A percentile compares a stretch with the other conserved stretches of the same genome.
Conservation (phyloP, 2,113 vertebrate genomes). For the Smithornis capensis region DNA sequence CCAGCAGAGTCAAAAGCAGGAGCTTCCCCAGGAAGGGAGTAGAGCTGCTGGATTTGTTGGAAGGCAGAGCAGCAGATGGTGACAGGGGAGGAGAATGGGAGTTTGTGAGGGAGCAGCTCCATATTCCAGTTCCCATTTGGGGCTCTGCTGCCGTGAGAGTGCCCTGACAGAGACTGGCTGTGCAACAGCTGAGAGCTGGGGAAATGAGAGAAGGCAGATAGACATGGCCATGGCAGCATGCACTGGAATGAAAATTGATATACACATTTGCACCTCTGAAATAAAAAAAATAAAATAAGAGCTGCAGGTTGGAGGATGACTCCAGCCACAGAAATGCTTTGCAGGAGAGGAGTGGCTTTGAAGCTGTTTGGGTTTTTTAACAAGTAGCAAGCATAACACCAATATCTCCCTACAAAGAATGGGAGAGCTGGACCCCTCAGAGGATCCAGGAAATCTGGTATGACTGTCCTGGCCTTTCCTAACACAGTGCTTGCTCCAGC, state of each 20-base stretch:
- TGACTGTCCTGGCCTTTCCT: not conserved
- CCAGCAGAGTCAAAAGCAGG: not conserved
- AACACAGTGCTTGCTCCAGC: not conserved
- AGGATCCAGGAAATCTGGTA: not conserved
- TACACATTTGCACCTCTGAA: not conserved
- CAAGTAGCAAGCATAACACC: not conserved
- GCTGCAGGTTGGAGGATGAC: not conserved
- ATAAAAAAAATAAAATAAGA: too few relatives aligned
- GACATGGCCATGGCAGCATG: fast-evolving
- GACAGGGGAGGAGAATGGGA: not conserved
- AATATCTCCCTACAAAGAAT: not conserved
- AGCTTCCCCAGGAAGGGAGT: conserved; percentile 6
- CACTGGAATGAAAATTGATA: not conserved
- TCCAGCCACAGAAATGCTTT: not conserved
- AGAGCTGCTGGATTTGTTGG: not conserved
- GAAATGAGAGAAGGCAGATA: not conserved
- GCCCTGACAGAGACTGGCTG: not conserved
- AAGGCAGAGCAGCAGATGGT: conserved; percentile 27
- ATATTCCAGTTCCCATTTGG: not conserved
- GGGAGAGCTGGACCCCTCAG: not conserved
- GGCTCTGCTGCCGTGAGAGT: not conserved
- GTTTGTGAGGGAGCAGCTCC: not conserved
- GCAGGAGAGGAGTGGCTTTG: not conserved
- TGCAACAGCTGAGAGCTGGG: not conserved
- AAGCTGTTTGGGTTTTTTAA: not conserved